These are phyloP conservation scores for Spodoptera exigua DNA, from an alignment of 2,888 invertebrate genomes.

Conservation along the genomic window DNA sequence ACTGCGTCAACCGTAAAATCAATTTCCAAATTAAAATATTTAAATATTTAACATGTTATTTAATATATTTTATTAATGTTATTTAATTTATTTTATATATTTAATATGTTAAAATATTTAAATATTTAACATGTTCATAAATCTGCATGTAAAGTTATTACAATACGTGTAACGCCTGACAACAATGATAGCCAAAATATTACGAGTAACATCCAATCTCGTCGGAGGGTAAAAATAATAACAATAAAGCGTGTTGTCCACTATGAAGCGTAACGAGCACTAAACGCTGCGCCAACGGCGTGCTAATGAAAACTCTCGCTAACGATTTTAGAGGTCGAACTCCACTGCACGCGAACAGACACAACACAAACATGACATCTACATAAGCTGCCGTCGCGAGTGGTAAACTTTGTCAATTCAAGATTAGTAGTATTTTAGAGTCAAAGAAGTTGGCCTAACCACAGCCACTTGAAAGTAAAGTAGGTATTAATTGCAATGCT, in stretches of 20 bases:
- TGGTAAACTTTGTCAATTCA: too few species aligned
- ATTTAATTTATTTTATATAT: too few species aligned
- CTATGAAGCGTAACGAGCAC: conserved; percentile 73
- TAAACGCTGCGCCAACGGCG: conserved; percentile 69
- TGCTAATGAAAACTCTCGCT: conserved; percentile 77
- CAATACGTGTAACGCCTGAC: conserved; percentile 46
- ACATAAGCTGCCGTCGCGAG: neutral
- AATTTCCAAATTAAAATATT: too few species aligned
- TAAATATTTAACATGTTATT: too few species aligned
- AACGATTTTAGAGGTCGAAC: conserved; percentile 66
- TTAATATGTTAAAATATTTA: too few species aligned
- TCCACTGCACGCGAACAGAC: conserved; percentile 34
- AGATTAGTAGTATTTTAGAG: too few species aligned
- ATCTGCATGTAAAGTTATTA: conserved; percentile 25
- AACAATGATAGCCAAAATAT: conserved; percentile 50
- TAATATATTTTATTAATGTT: too few species aligned
- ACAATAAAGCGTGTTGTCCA: conserved; percentile 70
- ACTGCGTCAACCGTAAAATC: too few species aligned
- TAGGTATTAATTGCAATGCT: too few species aligned
- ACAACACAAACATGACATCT: neutral
- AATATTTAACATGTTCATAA: too few species aligned
- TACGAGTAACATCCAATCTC: conserved; percentile 58
- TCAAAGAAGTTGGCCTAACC: too few species aligned
- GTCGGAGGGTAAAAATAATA: conserved; percentile 66
- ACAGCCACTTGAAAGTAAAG: too few species aligned